A percentile compares a stretch with the other conserved stretches of the same genome.
phyloP scores from a whole-genome alignment of 1,140 invertebrate genomes.

The Neodiprion lecontei region DNA sequence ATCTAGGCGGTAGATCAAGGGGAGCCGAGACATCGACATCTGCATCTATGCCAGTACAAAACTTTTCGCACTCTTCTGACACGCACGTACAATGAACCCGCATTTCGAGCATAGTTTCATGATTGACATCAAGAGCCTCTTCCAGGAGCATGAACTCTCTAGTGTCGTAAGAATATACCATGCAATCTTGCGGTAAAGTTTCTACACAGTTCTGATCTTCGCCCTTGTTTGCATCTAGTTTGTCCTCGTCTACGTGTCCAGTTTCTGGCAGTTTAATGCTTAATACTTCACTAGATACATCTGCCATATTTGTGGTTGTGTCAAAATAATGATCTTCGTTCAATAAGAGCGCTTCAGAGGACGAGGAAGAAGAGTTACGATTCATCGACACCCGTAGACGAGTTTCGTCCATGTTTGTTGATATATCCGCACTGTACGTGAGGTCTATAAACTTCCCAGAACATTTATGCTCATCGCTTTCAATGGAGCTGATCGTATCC shows the following conservation, averaged over 20 bases:
- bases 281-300: slow-evolving; percentile 17
- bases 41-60: not conserved
- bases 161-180: slow-evolving; percentile 47
- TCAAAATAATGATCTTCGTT: slow-evolving; percentile 15
- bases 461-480: not conserved
- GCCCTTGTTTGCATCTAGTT: not conserved
- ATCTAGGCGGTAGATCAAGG: slow-evolving; percentile 47
- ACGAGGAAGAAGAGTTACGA: not conserved
- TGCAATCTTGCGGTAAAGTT: slow-evolving; percentile 26
- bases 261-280: not conserved
- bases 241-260: not conserved
- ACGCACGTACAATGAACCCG: slow-evolving; percentile 1
- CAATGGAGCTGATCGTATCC: not conserved
- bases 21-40: not conserved
- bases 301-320: slow-evolving; percentile 26
- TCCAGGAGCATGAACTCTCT: slow-evolving; percentile 49
- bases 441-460: not conserved
- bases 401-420: slow-evolving; percentile 26
- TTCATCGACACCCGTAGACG: not conserved
- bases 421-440: slow-evolving; percentile 31
- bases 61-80: not conserved
- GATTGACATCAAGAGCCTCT: slow-evolving; percentile 21
- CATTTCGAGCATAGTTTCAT: not conserved
- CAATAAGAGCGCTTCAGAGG: not conserved
- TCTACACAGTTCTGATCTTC: not conserved